phyloP scores from a whole-genome alignment of 2,113 vertebrate genomes.

The Antechinus stuartii region DNA sequence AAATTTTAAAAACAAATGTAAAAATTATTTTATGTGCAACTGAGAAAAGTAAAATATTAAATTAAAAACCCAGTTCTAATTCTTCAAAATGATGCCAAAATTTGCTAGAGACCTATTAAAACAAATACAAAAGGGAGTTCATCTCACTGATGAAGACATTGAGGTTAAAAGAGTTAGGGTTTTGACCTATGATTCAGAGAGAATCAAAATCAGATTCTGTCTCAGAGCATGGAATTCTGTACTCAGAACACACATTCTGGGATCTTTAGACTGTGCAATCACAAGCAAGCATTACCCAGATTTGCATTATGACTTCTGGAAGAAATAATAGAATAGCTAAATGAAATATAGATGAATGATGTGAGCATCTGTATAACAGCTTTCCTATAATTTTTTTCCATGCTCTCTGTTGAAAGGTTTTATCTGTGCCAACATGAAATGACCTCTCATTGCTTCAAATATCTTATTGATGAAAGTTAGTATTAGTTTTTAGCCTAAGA shows the following conservation, averaged over 20 bases:
- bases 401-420: neutral
- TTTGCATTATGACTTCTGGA: constrained; percentile 2
- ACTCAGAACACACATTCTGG: neutral
- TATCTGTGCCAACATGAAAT: constrained; percentile 14
- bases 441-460: constrained; percentile 40
- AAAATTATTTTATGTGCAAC: no score
- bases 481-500: constrained; percentile 11
- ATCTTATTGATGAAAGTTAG: constrained; percentile 32
- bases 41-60: neutral
- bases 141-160: neutral
- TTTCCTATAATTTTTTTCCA: neutral
- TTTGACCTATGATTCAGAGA: neutral
- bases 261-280: neutral
- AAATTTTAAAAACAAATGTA: no score
- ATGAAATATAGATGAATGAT: constrained; percentile 40
- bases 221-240: neutral
- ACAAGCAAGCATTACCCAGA: constrained; percentile 10
- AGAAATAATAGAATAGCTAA: neutral
- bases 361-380: neutral
- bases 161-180: neutral
- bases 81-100: constrained; percentile 3
- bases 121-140: neutral
- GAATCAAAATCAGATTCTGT: neutral
- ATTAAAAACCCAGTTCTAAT: constrained; percentile 19
- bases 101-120: constrained; percentile 21